A percentile compares a stretch with the other conserved stretches of the same genome.
Evolutionary conservation across 2,888 invertebrate genomes (phyloP).

Genomic region (Lypha dubia): DNA sequence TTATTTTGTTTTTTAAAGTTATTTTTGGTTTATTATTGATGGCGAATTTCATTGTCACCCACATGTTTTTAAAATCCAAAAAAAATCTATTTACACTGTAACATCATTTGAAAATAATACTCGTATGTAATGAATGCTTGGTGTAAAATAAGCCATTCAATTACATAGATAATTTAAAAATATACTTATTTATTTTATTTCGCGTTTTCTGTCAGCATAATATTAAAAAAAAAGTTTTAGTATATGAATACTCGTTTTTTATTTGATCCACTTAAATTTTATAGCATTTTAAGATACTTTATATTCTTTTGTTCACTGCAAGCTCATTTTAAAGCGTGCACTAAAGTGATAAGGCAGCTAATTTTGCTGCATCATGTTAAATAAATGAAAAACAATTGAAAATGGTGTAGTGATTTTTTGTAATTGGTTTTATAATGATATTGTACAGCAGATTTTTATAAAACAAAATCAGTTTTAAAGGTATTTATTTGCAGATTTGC

Average conservation of each 20-base stretch:
- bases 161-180: slow-evolving; percentile 62
- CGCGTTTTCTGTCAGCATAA: neutral
- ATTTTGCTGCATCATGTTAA: neutral
- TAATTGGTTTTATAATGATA: too few relatives aligned
- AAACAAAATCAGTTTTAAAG: too few relatives aligned
- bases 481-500: too few relatives aligned
- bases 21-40: neutral
- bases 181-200: slow-evolving; percentile 43
- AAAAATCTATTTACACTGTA: slow-evolving; percentile 4
- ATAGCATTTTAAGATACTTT: neutral
- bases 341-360: neutral
- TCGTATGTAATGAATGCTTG: slow-evolving; percentile 21
- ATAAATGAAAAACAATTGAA: too few relatives aligned
- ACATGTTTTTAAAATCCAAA: neutral
- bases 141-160: slow-evolving; percentile 65
- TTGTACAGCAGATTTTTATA: too few relatives aligned
- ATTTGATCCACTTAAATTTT: slow-evolving; percentile 21
- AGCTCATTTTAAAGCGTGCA: neutral
- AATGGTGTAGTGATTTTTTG: too few relatives aligned
- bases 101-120: neutral
- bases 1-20: neutral
- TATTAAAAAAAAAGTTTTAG: neutral
- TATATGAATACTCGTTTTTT: slow-evolving; percentile 14
- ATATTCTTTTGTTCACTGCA: neutral
- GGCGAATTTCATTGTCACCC: slow-evolving; percentile 35